Evolutionary conservation across 1,140 invertebrate genomes (phyloP).

Genomic region (Trichonephila inaurata): DNA sequence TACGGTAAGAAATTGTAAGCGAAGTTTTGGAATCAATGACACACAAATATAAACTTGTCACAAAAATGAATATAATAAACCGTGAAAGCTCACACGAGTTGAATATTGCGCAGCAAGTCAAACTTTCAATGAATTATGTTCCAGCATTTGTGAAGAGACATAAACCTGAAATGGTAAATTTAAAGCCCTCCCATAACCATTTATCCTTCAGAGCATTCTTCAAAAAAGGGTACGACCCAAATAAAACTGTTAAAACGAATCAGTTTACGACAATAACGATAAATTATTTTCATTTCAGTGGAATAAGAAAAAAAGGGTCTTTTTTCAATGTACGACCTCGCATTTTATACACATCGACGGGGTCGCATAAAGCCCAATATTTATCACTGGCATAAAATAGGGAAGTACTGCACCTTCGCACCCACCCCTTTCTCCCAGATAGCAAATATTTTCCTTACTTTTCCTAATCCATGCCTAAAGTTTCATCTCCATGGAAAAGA

Average conservation of each 20-base stretch:
- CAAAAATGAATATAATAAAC: background rate
- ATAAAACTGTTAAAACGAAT: slow-evolving; percentile 34
- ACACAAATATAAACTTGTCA: background rate
- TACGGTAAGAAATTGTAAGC: too few relatives aligned
- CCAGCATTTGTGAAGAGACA: background rate
- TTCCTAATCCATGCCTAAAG: slow-evolving; percentile 74
- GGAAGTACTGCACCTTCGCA: background rate
- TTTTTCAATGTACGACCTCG: slow-evolving; percentile 47
- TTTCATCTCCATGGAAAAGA: slow-evolving; percentile 73
- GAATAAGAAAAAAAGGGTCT: background rate
- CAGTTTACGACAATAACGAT: slow-evolving; percentile 61
- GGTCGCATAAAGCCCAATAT: slow-evolving; percentile 64
- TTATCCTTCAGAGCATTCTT: background rate
- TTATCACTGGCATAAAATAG: slow-evolving; percentile 70
- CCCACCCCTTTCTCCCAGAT: slow-evolving; percentile 27
- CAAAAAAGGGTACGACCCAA: background rate
- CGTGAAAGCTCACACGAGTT: background rate
- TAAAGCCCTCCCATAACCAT: slow-evolving; percentile 36
- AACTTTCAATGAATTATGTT: background rate
- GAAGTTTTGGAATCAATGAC: background rate
- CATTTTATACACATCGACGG: slow-evolving; percentile 61
- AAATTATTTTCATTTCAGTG: slow-evolving; percentile 57
- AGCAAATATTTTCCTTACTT: slow-evolving; percentile 75
- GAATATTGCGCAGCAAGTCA: background rate
- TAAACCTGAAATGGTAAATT: slow-evolving; percentile 47